Evolutionary conservation across 2,113 vertebrate genomes (phyloP).

Genomic region (Plecturocebus donacophilus): DNA sequence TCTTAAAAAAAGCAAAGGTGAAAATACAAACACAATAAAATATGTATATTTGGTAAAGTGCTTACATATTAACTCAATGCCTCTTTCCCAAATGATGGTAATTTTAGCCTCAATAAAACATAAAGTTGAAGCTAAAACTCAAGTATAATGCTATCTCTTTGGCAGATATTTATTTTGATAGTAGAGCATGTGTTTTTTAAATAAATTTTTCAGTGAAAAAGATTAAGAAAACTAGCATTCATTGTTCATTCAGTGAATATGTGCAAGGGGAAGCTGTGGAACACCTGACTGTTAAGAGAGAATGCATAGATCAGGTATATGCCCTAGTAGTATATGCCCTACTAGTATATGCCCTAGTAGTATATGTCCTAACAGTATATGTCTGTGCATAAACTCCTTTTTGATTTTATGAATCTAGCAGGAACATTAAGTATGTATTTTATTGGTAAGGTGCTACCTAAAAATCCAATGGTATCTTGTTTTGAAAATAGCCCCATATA

Average conservation of each 20-base stretch:
- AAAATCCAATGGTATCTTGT: background rate
- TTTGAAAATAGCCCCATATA: background rate
- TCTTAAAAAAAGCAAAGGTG: no score
- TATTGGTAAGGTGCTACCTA: background rate
- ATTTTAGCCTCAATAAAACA: background rate
- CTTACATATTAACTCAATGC: background rate
- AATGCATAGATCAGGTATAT: background rate
- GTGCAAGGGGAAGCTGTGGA: background rate
- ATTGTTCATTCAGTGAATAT: background rate
- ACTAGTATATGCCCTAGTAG: background rate
- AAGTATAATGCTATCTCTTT: background rate
- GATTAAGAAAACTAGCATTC: background rate
- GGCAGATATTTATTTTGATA: background rate
- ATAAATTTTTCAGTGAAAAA: background rate
- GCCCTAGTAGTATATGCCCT: background rate
- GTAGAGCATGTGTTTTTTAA: background rate
- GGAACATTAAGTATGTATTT: background rate
- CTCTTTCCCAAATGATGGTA: background rate
- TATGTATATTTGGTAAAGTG: background rate
- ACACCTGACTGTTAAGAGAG: background rate
- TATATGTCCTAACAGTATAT: background rate
- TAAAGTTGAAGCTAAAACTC: background rate
- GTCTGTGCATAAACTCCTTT: background rate
- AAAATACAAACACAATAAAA: background rate
- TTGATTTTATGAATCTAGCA: background rate